These are phyloP conservation scores for Myxocyprinus asiaticus DNA, from an alignment of 2,113 vertebrate genomes.

Conservation along the genomic window DNA sequence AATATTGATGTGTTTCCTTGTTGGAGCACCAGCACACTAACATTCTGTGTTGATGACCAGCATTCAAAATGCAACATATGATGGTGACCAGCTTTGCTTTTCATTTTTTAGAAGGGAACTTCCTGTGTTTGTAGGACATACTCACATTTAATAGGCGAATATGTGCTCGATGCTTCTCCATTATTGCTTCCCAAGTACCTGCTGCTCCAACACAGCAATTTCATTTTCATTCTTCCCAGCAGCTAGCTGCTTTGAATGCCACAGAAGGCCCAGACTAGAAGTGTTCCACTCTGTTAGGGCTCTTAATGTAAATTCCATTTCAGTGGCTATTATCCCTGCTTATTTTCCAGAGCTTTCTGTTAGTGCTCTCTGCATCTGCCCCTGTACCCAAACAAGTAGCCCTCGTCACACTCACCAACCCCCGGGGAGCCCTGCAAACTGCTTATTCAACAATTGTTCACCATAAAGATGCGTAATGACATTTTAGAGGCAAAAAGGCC, in stretches of 20 bases:
- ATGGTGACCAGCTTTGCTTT: too few relatives aligned
- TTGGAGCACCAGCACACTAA: too few relatives aligned
- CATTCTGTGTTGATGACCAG: too few relatives aligned
- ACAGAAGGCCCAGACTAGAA: constrained; percentile 68
- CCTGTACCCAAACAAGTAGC: constrained; percentile 40
- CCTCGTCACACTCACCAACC: constrained; percentile 59
- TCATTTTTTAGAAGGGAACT: background rate
- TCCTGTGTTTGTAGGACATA: background rate
- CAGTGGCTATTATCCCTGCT: constrained; percentile 76
- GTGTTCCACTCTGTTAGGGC: constrained; percentile 77
- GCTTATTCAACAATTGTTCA: constrained; percentile 81
- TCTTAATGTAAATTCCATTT: constrained; percentile 84
- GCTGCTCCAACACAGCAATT: constrained; percentile 43
- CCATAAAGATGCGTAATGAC: constrained; percentile 83
- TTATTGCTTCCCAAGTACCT: constrained; percentile 36
- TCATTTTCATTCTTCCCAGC: constrained; percentile 52
- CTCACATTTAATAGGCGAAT: background rate
- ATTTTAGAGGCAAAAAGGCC: constrained; percentile 81
- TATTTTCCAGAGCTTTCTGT: constrained; percentile 65
- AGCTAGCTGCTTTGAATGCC: constrained; percentile 54
- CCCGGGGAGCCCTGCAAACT: constrained; percentile 76
- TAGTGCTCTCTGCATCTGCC: constrained; percentile 57
- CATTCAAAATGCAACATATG: too few relatives aligned
- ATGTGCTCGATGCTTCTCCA: constrained; percentile 17
- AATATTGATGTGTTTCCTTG: too few relatives aligned